These are phyloP conservation scores for Pithys albifrons DNA, from an alignment of 2,113 vertebrate genomes.

Conservation along the genomic window DNA sequence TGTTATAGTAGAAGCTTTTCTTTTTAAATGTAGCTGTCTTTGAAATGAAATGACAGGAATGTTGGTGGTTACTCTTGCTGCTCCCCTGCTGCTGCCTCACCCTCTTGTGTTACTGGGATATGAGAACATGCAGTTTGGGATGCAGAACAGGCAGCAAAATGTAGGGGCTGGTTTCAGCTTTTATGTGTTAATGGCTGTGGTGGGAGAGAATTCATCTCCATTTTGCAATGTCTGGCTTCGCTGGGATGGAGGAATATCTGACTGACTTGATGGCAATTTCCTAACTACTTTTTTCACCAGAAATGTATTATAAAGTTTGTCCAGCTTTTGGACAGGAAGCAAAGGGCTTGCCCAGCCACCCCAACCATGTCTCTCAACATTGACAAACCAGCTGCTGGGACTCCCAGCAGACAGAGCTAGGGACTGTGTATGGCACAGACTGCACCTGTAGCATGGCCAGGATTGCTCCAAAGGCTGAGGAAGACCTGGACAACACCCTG, in stretches of 20 bases:
- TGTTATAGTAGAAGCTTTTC: background rate
- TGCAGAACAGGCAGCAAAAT: background rate
- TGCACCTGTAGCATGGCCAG: background rate
- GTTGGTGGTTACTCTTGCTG: background rate
- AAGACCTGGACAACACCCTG: background rate
- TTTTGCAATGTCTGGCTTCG: background rate
- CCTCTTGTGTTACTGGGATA: background rate
- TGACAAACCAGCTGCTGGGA: background rate
- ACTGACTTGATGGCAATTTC: background rate
- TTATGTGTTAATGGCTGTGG: rapidly evolving
- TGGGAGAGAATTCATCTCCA: background rate
- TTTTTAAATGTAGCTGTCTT: background rate
- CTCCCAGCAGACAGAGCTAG: background rate
- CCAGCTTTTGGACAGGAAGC: background rate
- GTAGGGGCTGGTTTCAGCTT: background rate
- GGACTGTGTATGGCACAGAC: rapidly evolving
- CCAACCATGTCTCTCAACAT: rapidly evolving
- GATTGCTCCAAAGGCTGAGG: background rate
- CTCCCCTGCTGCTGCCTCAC: background rate
- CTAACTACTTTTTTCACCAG: background rate
- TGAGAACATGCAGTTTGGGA: background rate
- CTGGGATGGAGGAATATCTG: background rate
- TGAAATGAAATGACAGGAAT: background rate
- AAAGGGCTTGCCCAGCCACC: background rate
- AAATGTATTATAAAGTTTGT: background rate